Base-by-base conservation (phyloP, 1,140 invertebrate species). In the Euborellia annulipes region DNA sequence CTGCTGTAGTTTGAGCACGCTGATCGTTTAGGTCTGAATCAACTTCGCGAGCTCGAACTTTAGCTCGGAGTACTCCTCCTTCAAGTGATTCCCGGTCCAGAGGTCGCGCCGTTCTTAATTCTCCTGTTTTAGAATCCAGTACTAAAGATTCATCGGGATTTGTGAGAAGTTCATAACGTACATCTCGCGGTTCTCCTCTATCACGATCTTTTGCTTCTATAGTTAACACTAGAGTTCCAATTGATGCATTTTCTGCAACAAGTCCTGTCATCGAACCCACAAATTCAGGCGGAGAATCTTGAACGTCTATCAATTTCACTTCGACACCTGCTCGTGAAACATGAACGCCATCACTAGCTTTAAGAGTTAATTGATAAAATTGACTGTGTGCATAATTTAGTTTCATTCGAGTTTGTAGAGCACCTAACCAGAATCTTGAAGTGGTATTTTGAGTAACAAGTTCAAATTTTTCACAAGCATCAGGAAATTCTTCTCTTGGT, bases 101-200 rank as follows among this genome's bases (percentile, higher is more conserved):
- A 0, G 82, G 85, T 53, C 81, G 82, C 0, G 83, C 85, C 1
- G 85, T 89, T 51, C 75, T 73, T 32, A 92, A 58, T 58, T 89
- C 82, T 7, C 88, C 87, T 8, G 73, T 79, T 17, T 72, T 67
- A 19, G 75, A 66, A 62, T 92, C 82, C 52, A 92, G 55, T 8
- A 82, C 63, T 58, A 92, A 92, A 57, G 85, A 89, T 55, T 90
- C 83, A 56, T 82, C 75, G 3, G 85, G 85, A 73, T 90, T 85
- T 89, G 53, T 11, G 62, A 60, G 49, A 50, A 90, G 63, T 53
- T 88, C 79, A 56, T 88, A 79, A 36, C 75, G 67, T 41, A 91
- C 77, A 55, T 75, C 75, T 22, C 86, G 68, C 0, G 86, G 85
- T 54, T 77, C 71, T 0, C 83, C 83, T 36, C 76, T 68, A 55